Percentiles rank a stretch among this genome's conserved stretches.
Evolutionary conservation across 1,140 invertebrate genomes (phyloP).

Genomic region (Aphis gossypii): DNA sequence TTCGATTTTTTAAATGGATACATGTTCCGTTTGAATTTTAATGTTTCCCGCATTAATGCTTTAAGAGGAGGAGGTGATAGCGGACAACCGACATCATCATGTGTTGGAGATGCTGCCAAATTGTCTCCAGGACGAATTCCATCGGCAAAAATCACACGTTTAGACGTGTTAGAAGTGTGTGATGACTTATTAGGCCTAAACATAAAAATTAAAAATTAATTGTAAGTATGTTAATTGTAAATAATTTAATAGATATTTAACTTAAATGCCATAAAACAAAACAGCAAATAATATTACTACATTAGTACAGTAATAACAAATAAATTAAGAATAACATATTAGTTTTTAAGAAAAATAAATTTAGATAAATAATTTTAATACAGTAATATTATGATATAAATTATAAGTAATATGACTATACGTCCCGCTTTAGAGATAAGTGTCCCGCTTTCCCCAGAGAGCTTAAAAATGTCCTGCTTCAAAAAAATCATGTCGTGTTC

Average conservation of each 20-base stretch:
- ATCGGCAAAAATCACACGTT: conserved; percentile 45
- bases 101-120: conserved; percentile 23
- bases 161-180: not conserved
- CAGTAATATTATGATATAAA: too few species aligned
- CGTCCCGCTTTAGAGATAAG: too few species aligned
- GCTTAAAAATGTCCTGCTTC: too few species aligned
- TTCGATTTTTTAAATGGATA: conserved; percentile 44
- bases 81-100: not conserved
- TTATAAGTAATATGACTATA: too few species aligned
- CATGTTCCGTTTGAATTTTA: conserved; percentile 32
- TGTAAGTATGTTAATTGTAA: not conserved
- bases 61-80: conserved; percentile 45
- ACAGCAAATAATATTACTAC: not conserved
- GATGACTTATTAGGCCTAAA: not conserved
- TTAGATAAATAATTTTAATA: too few species aligned
- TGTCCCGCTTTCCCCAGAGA: too few species aligned
- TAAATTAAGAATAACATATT: not conserved
- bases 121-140: conserved; percentile 4
- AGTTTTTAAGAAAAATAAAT: too few species aligned
- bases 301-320: not conserved
- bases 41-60: conserved; percentile 35
- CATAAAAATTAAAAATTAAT: not conserved
- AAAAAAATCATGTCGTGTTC: too few species aligned
- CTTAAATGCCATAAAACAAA: not conserved
- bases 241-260: not conserved